These are phyloP conservation scores for Corythornis vintsioides DNA, from an alignment of 2,113 vertebrate species.

Conservation along the genomic window DNA sequence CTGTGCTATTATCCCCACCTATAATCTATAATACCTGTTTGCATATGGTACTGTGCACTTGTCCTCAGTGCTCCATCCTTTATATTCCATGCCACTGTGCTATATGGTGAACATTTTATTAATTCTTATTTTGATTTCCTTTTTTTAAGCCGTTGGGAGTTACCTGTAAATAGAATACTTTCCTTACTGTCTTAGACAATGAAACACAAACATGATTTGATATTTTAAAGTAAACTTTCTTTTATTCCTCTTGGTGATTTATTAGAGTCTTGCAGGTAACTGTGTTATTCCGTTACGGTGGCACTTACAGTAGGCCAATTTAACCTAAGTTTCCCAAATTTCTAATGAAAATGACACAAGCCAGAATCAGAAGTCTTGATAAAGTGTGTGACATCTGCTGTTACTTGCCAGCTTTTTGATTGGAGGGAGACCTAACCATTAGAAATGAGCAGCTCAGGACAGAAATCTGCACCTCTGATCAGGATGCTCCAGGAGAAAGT, in stretches of 20 bases:
- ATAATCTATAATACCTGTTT: not conserved
- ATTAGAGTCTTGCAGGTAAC: not conserved
- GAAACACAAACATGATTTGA: not conserved
- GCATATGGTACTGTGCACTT: not conserved
- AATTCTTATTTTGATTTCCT: not conserved
- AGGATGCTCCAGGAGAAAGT: not conserved
- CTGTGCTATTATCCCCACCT: not conserved
- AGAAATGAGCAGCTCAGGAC: not conserved
- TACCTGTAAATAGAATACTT: not conserved
- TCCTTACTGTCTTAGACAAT: not conserved
- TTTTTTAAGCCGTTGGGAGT: not conserved
- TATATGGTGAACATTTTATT: not conserved
- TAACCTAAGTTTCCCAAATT: not conserved
- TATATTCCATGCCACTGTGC: not conserved
- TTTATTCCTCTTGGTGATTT: not conserved
- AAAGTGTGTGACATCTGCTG: not conserved
- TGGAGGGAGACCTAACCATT: not conserved
- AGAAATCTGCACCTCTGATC: not conserved
- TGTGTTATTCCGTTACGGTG: not conserved
- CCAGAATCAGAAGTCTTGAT: not conserved
- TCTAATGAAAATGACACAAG: not conserved
- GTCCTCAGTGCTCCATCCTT: not conserved
- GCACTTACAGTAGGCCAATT: not conserved
- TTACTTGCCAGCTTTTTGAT: not conserved
- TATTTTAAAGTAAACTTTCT: not conserved